Evolutionary conservation across 2,888 invertebrate genomes (phyloP).

Genomic region (Spilosoma lubricipeda): DNA sequence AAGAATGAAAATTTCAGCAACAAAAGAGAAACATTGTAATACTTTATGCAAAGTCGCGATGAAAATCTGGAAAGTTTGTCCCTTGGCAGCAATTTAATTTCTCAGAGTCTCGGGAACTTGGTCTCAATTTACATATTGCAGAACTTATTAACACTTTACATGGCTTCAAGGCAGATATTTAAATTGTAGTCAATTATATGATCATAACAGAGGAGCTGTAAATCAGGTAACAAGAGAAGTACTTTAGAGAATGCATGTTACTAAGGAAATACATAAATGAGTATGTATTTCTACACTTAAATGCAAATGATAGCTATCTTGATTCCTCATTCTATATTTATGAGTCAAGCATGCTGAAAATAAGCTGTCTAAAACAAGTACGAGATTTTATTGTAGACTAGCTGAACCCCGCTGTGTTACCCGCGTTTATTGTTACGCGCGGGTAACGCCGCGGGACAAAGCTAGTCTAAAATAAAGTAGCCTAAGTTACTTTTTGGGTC

Average conservation of each 20-base stretch:
- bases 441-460: too few relatives aligned
- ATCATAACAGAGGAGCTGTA: neutral
- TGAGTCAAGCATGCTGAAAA: neutral
- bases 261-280: neutral
- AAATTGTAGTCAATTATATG: neutral
- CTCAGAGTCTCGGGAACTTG: conserved; percentile 12
- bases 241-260: neutral
- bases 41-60: neutral
- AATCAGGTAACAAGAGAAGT: neutral
- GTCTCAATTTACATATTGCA: conserved; percentile 30
- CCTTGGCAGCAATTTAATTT: conserved; percentile 18
- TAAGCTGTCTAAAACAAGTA: neutral
- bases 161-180: neutral
- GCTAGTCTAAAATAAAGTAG: too few relatives aligned
- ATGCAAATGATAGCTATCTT: neutral
- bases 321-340: neutral
- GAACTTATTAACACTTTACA: conserved; percentile 23
- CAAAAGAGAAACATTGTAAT: neutral
- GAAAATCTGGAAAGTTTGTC: neutral
- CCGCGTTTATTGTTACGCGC: too few relatives aligned
- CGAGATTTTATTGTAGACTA: too few relatives aligned
- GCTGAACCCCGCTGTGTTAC: too few relatives aligned
- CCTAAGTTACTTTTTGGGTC: too few relatives aligned
- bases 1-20: neutral
- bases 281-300: neutral